phyloP scores from a whole-genome alignment of 2,888 invertebrate genomes.

The Pristionchus entomophagus region DNA sequence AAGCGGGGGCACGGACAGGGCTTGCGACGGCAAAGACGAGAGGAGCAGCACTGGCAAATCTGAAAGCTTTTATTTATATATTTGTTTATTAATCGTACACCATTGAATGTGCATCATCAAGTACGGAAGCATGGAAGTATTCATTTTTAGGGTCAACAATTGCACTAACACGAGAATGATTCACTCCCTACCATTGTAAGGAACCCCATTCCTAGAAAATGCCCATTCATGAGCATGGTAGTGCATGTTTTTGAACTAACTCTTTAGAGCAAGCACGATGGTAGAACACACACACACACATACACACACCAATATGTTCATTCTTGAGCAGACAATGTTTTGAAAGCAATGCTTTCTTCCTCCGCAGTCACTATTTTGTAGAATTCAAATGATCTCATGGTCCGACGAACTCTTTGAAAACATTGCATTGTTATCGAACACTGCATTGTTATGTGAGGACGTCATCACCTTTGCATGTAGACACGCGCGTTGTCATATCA shows the following conservation, averaged over 20 bases:
- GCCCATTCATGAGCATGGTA: background rate
- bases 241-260: background rate
- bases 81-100: background rate
- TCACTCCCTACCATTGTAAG: background rate
- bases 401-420: background rate
- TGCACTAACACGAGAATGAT: background rate
- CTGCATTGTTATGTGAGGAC: background rate
- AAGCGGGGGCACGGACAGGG: constrained; percentile 10
- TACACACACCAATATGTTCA: background rate
- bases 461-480: too few relatives aligned
- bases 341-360: background rate
- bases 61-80: background rate
- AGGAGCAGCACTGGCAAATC: constrained; percentile 32
- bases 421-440: background rate
- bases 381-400: background rate
- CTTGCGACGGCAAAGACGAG: background rate
- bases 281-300: too few relatives aligned
- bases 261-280: too few relatives aligned
- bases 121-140: background rate
- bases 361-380: background rate
- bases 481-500: background rate
- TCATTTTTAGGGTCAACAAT: background rate
- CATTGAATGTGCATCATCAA: background rate
- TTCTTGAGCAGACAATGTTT: background rate
- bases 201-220: background rate